phyloP scores from a whole-genome alignment of 2,113 vertebrate species.

The Emydura subglobosa region DNA sequence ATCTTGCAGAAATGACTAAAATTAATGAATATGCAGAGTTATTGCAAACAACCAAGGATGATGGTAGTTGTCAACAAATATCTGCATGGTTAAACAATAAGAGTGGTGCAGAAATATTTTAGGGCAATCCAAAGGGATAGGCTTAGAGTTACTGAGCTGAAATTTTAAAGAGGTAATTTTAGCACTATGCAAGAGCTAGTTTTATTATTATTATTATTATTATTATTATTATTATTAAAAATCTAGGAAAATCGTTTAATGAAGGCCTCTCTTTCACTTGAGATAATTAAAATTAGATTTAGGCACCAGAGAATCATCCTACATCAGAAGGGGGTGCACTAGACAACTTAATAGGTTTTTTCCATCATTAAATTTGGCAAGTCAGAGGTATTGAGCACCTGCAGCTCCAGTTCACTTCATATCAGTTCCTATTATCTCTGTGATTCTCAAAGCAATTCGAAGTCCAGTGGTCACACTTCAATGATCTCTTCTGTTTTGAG shows the following conservation, averaged over 20 bases:
- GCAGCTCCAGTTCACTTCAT: neutral
- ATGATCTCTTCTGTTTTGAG: neutral
- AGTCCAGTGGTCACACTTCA: neutral
- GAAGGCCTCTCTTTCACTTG: neutral
- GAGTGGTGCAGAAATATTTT: neutral
- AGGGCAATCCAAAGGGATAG: neutral
- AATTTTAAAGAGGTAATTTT: neutral
- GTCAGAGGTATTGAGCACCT: neutral
- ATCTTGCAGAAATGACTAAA: neutral
- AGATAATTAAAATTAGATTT: neutral
- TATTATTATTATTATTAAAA: neutral
- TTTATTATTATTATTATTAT: neutral
- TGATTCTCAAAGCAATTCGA: neutral
- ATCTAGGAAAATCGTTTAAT: neutral
- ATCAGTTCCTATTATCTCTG: neutral
- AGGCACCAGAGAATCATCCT: neutral
- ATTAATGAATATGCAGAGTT: neutral
- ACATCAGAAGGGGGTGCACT: neutral
- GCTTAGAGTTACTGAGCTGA: neutral
- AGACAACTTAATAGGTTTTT: neutral
- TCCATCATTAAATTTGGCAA: neutral
- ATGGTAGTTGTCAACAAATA: neutral
- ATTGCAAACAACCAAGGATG: neutral
- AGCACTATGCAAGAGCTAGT: neutral
- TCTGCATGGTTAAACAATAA: neutral